A percentile compares a stretch with the other conserved stretches of the same genome.
Conservation (phyloP, 1,140 invertebrate genomes). For the Colletes gigas region DNA sequence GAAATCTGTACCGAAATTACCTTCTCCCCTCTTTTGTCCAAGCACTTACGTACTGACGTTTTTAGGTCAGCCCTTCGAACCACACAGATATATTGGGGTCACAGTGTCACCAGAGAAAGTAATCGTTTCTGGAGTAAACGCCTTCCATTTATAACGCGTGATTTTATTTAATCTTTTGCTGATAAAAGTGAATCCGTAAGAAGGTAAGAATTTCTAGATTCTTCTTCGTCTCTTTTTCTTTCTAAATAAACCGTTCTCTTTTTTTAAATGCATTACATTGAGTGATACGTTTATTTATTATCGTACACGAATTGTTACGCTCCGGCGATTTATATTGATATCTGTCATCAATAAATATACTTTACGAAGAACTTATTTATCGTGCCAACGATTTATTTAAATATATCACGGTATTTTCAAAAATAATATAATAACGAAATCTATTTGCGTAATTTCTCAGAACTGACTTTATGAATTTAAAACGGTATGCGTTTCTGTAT, state of each 20-base stretch:
- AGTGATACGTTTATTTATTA: neutral
- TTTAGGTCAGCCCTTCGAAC: slow-evolving; percentile 11
- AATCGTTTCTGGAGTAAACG: neutral
- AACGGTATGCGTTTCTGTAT: neutral
- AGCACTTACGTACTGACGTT: slow-evolving; percentile 28
- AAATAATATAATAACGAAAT: too few relatives aligned
- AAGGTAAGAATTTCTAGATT: neutral
- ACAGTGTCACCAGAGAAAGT: slow-evolving; percentile 1
- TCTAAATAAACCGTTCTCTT: neutral
- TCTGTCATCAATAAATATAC: neutral
- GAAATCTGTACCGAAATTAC: slow-evolving; percentile 18
- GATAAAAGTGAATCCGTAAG: neutral
- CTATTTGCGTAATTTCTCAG: too few relatives aligned
- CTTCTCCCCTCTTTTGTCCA: slow-evolving; percentile 12
- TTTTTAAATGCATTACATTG: too few relatives aligned
- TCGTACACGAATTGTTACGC: neutral
- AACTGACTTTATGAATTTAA: neutral
- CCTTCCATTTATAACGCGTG: neutral
- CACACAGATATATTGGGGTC: slow-evolving; percentile 23
- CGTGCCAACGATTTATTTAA: too few relatives aligned
- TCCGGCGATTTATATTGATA: neutral
- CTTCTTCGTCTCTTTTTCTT: neutral
- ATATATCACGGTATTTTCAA: too few relatives aligned
- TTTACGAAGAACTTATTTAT: neutral
- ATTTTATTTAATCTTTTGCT: neutral